Conservation (phyloP, 2,888 invertebrate genomes). For the Stenurella melanura region DNA sequence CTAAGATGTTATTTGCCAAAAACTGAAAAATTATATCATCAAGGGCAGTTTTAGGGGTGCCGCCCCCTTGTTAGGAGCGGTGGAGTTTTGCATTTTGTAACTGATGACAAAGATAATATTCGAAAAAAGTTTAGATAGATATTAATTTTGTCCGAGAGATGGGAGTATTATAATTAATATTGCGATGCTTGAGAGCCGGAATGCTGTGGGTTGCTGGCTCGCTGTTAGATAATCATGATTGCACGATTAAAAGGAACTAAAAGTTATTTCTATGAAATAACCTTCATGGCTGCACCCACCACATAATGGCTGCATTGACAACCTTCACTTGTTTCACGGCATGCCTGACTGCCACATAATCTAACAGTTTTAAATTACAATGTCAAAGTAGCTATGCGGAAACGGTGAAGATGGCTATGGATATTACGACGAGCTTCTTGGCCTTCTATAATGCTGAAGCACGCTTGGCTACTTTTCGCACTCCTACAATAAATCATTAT, state of each 20-base stretch:
- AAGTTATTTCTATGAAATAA: constrained; percentile 46
- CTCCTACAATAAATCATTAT: constrained; percentile 36
- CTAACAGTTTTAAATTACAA: constrained; percentile 48
- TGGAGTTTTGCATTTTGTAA: too few relatives aligned
- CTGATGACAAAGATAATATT: too few relatives aligned
- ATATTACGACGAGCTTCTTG: constrained; percentile 31
- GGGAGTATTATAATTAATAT: constrained; percentile 3
- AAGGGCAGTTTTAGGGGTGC: too few relatives aligned
- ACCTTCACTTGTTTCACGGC: constrained; percentile 48
- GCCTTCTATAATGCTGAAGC: constrained; percentile 18
- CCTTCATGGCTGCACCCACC: constrained; percentile 56
- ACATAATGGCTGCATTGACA: constrained; percentile 51
- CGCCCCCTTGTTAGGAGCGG: too few relatives aligned
- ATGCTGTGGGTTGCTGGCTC: constrained; percentile 34
- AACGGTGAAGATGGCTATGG: constrained; percentile 34
- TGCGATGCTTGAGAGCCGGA: constrained; percentile 32
- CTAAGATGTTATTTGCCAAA: too few relatives aligned
- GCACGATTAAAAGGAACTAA: constrained; percentile 41
- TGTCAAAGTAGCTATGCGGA: constrained; percentile 46
- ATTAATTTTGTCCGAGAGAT: too few relatives aligned
- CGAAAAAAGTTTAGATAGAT: too few relatives aligned
- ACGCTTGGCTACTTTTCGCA: constrained; percentile 37
- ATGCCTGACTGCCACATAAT: constrained; percentile 39
- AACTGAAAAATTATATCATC: too few relatives aligned
- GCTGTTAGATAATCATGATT: constrained; percentile 42